Conservation (phyloP, 2,797 vertebrate species). For the Hydrocynus forskahlii region DNA sequence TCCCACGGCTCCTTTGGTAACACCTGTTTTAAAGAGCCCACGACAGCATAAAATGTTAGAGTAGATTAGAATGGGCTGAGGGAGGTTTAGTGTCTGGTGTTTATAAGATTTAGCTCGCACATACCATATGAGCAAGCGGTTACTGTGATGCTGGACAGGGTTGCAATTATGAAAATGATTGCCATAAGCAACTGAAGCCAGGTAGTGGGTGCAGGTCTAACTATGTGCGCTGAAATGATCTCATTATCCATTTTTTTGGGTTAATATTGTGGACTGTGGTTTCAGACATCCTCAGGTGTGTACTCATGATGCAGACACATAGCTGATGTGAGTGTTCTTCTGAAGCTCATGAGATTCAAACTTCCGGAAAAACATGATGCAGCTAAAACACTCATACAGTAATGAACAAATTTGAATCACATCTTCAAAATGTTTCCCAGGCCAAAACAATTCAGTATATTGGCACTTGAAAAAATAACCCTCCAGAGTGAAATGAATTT, state of each 20-base stretch:
- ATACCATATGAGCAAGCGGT: neutral
- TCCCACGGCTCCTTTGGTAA: slow-evolving; percentile 50
- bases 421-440: no score
- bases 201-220: neutral
- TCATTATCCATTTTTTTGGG: neutral
- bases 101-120: slow-evolving; percentile 4
- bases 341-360: neutral
- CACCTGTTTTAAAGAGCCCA: slow-evolving; percentile 10
- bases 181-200: neutral
- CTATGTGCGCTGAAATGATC: neutral
- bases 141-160: neutral
- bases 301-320: neutral
- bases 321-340: neutral
- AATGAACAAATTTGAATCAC: no score
- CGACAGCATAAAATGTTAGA: slow-evolving; percentile 1
- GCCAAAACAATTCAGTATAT: no score
- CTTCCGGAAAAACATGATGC: no score
- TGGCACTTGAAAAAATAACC: neutral
- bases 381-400: no score
- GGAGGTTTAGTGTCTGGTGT: slow-evolving; percentile 3
- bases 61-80: neutral
- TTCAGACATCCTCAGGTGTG: neutral
- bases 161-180: neutral
- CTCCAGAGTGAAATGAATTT: no score
- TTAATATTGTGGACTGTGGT: no score